Evolutionary conservation across 2,888 invertebrate genomes (phyloP).

Genomic region (Cryptus armator): DNA sequence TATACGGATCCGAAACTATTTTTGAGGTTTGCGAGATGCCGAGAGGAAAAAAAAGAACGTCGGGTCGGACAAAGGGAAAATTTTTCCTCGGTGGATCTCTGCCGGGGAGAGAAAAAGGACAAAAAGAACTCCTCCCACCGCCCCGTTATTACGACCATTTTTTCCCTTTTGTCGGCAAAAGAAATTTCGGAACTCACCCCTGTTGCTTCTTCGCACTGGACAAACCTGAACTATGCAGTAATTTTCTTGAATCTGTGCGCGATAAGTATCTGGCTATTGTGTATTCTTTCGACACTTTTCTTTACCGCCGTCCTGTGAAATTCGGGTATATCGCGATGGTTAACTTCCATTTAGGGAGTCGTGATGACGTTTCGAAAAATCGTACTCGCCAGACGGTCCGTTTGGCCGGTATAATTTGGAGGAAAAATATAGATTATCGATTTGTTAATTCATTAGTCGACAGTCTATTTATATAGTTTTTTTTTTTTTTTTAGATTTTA

Average conservation of each 20-base stretch:
- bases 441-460: background rate
- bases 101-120: slow-evolving; percentile 30
- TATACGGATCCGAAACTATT: slow-evolving; percentile 55
- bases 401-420: slow-evolving; percentile 1
- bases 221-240: slow-evolving; percentile 42
- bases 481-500: background rate
- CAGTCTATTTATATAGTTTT: background rate
- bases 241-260: slow-evolving; percentile 60
- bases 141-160: slow-evolving; percentile 78
- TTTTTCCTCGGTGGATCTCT: slow-evolving; percentile 67
- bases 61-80: slow-evolving; percentile 73
- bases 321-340: slow-evolving; percentile 30
- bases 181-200: slow-evolving; percentile 70
- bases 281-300: slow-evolving; percentile 48
- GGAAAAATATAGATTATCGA: background rate
- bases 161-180: slow-evolving; percentile 76
- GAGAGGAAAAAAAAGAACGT: slow-evolving; percentile 58
- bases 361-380: slow-evolving; percentile 50
- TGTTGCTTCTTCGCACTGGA: slow-evolving; percentile 42
- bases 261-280: slow-evolving; percentile 57
- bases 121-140: slow-evolving; percentile 76
- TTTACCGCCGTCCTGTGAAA: slow-evolving; percentile 10
- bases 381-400: slow-evolving; percentile 1
- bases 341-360: slow-evolving; percentile 28
- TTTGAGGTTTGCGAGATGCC: slow-evolving; percentile 60